A percentile compares a stretch with the other conserved stretches of the same genome.
These are phyloP conservation scores for Alectoris magna DNA, from an alignment of 2,797 vertebrate species.

Conservation along the genomic window DNA sequence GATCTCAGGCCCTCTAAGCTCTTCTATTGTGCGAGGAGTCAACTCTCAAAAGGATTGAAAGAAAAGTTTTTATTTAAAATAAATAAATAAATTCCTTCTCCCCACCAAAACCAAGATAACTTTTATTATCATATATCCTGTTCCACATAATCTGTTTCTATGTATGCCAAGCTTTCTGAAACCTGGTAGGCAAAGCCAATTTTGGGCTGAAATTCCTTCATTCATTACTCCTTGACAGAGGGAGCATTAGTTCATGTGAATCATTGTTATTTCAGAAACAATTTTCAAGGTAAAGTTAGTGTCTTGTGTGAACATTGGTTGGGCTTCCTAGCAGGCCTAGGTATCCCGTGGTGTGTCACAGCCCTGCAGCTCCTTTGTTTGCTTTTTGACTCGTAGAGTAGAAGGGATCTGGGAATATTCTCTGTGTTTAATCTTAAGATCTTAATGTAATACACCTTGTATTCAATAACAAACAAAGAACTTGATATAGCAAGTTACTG, in stretches of 20 bases:
- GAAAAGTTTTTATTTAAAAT: background rate
- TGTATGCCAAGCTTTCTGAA: too few relatives aligned
- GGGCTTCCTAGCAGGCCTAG: background rate
- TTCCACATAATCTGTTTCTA: background rate
- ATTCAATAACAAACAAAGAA: background rate
- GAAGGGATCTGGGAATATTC: background rate
- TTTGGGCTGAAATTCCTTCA: background rate
- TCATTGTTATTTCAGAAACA: background rate
- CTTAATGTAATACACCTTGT: background rate
- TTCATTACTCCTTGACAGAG: background rate
- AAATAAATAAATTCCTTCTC: background rate
- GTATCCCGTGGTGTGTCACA: too few relatives aligned
- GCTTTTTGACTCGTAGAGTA: background rate
- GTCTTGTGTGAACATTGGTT: background rate
- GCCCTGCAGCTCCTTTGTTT: background rate
- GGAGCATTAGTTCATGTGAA: background rate
- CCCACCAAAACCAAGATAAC: fast-evolving
- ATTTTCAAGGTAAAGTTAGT: background rate
- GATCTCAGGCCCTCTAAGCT: background rate
- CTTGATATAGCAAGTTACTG: background rate
- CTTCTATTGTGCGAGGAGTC: background rate
- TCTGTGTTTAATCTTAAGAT: background rate
- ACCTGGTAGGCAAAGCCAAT: background rate
- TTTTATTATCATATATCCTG: background rate
- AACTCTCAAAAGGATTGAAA: background rate